Evolutionary conservation across 2,888 invertebrate genomes (phyloP).

Genomic region (Rhyacophila evoluta): DNA sequence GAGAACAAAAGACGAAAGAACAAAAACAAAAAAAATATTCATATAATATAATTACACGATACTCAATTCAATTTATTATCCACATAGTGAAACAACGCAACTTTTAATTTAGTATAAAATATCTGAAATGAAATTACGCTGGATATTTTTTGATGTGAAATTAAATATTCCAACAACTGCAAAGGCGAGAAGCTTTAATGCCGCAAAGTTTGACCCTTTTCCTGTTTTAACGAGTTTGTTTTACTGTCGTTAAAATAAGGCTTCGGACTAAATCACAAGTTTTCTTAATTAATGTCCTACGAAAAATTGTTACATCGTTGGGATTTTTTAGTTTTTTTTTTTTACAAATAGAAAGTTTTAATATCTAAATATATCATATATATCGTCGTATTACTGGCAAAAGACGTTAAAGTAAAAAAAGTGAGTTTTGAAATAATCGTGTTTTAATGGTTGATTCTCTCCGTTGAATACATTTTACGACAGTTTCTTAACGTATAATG

Average conservation of each 20-base stretch:
- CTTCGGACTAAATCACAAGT: neutral
- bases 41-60: neutral
- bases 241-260: slow-evolving; percentile 17
- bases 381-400: too few relatives aligned
- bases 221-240: slow-evolving; percentile 7
- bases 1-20: neutral
- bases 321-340: too few relatives aligned
- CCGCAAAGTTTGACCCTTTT: slow-evolving; percentile 1
- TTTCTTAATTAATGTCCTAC: neutral
- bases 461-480: too few relatives aligned
- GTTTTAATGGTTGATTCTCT: too few relatives aligned
- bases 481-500: too few relatives aligned
- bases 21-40: neutral
- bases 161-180: neutral
- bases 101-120: neutral
- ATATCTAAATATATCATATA: too few relatives aligned
- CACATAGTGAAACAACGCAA: neutral
- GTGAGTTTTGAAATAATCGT: too few relatives aligned
- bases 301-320: neutral
- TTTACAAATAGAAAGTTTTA: too few relatives aligned
- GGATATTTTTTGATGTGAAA: slow-evolving; percentile 2
- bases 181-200: slow-evolving; percentile 9
- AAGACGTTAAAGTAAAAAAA: too few relatives aligned
- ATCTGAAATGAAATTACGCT: neutral
- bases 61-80: neutral